These are phyloP conservation scores for Euphydryas editha DNA, from an alignment of 2,888 invertebrate genomes.

Conservation along the genomic window DNA sequence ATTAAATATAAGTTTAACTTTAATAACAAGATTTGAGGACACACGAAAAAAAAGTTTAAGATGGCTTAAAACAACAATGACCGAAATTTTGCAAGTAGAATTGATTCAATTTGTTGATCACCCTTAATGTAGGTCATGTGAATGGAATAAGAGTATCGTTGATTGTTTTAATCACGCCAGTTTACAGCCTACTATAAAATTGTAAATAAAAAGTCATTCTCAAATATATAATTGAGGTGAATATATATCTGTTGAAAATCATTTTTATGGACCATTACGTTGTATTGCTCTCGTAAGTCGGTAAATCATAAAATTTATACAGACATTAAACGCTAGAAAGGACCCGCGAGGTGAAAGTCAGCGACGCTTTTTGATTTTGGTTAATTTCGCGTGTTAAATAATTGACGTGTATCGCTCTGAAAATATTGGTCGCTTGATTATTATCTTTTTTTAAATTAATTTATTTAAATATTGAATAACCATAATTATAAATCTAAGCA, in stretches of 20 bases:
- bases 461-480: background rate
- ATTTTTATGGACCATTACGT: slow-evolving; percentile 62
- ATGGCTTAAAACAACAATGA: background rate
- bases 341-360: slow-evolving; percentile 63
- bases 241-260: slow-evolving; percentile 51
- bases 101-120: slow-evolving; percentile 29
- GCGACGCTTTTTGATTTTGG: slow-evolving; percentile 56
- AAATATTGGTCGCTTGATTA: slow-evolving; percentile 53
- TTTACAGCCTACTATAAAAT: slow-evolving; percentile 51
- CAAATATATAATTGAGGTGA: slow-evolving; percentile 54
- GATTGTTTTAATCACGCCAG: slow-evolving; percentile 49
- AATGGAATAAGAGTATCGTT: slow-evolving; percentile 46
- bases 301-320: slow-evolving; percentile 60
- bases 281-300: slow-evolving; percentile 50
- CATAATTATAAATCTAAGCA: background rate
- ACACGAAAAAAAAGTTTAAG: background rate
- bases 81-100: slow-evolving; percentile 16
- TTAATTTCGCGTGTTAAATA: slow-evolving; percentile 53
- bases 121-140: slow-evolving; percentile 44
- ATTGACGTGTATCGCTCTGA: slow-evolving; percentile 57
- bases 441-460: slow-evolving; percentile 10
- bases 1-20: no score
- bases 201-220: slow-evolving; percentile 50
- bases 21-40: background rate
- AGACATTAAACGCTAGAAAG: slow-evolving; percentile 63